These are phyloP conservation scores for Pachydiplax longipennis DNA, from an alignment of 2,888 invertebrate genomes.

Conservation along the genomic window DNA sequence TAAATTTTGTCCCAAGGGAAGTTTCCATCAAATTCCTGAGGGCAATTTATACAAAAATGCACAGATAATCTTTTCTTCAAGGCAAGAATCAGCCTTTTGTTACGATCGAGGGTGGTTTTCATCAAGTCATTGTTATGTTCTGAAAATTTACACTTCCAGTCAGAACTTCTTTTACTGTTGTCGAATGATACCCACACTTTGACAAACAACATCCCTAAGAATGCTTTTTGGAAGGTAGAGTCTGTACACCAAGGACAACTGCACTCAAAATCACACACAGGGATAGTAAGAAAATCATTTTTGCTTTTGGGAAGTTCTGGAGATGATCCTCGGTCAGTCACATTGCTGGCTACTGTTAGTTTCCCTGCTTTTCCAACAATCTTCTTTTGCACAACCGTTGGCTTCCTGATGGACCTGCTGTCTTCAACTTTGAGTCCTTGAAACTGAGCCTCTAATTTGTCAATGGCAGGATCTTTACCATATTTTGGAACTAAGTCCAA, in stretches of 20 bases:
- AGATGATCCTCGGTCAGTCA: background rate
- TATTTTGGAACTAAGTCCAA: background rate
- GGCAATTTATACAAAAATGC: background rate
- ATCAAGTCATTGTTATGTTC: background rate
- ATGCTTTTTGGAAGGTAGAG: slow-evolving; percentile 9
- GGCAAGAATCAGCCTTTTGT: background rate
- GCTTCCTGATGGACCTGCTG: background rate
- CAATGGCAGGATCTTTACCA: background rate
- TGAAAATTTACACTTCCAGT: background rate
- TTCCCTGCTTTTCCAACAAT: background rate
- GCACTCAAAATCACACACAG: background rate
- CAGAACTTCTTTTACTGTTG: background rate
- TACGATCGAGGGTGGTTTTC: background rate
- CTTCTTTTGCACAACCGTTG: background rate
- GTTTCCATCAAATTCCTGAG: background rate
- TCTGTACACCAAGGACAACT: background rate
- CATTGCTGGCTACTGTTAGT: background rate
- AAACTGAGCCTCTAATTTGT: background rate
- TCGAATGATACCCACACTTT: background rate
- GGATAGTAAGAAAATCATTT: background rate
- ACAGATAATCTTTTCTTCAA: background rate
- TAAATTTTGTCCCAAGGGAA: background rate
- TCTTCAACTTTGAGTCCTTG: background rate
- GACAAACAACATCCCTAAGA: background rate
- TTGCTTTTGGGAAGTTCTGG: background rate